A percentile compares a stretch with the other conserved stretches of the same genome.
phyloP scores from a whole-genome alignment of 2,888 invertebrate species.

The Orthosia cruda region DNA sequence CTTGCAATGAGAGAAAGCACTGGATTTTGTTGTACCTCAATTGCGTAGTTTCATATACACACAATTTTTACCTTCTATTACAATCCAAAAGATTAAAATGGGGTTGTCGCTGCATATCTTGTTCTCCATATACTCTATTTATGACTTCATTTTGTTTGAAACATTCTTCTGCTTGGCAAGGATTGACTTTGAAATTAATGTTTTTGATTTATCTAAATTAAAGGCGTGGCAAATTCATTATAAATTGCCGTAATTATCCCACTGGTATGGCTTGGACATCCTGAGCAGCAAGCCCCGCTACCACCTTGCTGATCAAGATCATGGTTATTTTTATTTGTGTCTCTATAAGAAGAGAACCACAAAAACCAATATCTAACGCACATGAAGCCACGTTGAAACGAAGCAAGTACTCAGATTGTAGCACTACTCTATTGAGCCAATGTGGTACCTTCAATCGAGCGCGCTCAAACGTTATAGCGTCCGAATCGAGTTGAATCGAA shows the following conservation, averaged over 20 bases:
- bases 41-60: not conserved
- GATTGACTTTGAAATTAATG: no score
- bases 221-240: no score
- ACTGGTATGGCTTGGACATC: not conserved
- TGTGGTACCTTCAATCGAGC: slow-evolving; percentile 26
- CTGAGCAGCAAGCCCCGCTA: not conserved
- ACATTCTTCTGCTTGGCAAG: not conserved
- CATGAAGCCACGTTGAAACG: not conserved
- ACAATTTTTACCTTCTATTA: no score
- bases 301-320: not conserved
- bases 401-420: slow-evolving; percentile 1
- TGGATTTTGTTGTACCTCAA: not conserved
- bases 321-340: not conserved
- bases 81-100: no score
- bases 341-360: not conserved
- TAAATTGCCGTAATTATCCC: no score
- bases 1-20: not conserved
- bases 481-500: slow-evolving; percentile 25
- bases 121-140: no score
- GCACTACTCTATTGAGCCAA: slow-evolving; percentile 5
- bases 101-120: no score
- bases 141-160: not conserved
- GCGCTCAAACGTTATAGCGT: slow-evolving; percentile 25
- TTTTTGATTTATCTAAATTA: no score
- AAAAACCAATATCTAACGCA: not conserved